These are phyloP conservation scores for Philotrypesis tridentata DNA, from an alignment of 1,140 invertebrate genomes.

Conservation along the genomic window DNA sequence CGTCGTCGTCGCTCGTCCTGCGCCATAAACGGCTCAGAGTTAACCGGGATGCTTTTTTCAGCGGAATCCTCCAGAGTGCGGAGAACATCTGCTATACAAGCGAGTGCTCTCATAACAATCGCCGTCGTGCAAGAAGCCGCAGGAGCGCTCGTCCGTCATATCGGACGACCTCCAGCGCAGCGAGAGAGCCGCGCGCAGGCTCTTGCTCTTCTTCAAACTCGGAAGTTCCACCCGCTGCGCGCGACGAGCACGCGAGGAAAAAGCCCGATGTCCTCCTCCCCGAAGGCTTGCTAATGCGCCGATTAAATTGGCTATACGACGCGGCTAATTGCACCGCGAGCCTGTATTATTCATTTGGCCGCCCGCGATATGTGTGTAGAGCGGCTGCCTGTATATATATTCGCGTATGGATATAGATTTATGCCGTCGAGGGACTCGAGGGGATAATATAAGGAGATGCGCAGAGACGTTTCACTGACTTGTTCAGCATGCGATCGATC, in stretches of 20 bases:
- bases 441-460: conserved; percentile 19
- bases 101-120: conserved; percentile 23
- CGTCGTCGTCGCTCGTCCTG: neutral
- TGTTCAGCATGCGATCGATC: neutral
- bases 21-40: neutral
- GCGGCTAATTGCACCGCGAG: conserved; percentile 68
- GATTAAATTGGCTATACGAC: conserved; percentile 72
- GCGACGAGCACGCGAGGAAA: conserved; percentile 42
- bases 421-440: neutral
- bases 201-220: conserved; percentile 12
- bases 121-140: neutral
- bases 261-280: neutral
- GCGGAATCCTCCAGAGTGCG: neutral
- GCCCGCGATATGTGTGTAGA: conserved; percentile 40
- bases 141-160: neutral
- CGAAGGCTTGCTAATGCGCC: conserved; percentile 68
- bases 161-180: neutral
- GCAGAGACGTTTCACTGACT: conserved; percentile 21
- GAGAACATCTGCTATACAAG: neutral
- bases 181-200: neutral
- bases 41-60: neutral
- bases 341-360: conserved; percentile 71
- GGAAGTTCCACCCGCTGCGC: conserved; percentile 38
- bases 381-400: neutral
- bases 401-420: conserved; percentile 18